These are phyloP conservation scores for Romanogobio albipinnatus DNA, from an alignment of 2,113 vertebrate genomes.

Conservation along the genomic window DNA sequence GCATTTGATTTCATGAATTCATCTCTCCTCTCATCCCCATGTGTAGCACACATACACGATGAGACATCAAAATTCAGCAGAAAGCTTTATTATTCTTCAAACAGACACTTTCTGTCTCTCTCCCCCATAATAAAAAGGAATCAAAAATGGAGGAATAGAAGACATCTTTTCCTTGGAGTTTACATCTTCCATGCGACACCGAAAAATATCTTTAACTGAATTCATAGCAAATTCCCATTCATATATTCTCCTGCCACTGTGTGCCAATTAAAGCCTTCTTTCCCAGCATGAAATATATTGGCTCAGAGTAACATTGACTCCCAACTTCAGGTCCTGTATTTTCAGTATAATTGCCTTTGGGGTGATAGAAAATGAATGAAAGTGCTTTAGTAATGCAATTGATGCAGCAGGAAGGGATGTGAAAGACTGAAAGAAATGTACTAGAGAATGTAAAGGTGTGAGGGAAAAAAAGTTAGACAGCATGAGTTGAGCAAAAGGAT, in stretches of 20 bases:
- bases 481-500: slow-evolving; percentile 26
- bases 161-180: slow-evolving; percentile 51
- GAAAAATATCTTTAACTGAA: slow-evolving; percentile 46
- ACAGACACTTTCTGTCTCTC: slow-evolving; percentile 43
- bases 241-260: slow-evolving; percentile 47
- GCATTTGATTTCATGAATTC: slow-evolving; percentile 55
- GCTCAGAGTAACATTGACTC: slow-evolving; percentile 58
- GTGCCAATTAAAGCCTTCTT: slow-evolving; percentile 61
- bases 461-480: background rate
- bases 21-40: slow-evolving; percentile 27
- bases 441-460: background rate
- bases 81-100: slow-evolving; percentile 51
- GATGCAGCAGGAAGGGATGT: slow-evolving; percentile 40
- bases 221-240: slow-evolving; percentile 58
- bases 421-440: slow-evolving; percentile 33
- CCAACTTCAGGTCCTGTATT: slow-evolving; percentile 55
- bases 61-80: slow-evolving; percentile 41
- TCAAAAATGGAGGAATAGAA: slow-evolving; percentile 42
- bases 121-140: slow-evolving; percentile 44
- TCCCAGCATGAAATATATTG: slow-evolving; percentile 57
- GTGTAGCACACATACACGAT: slow-evolving; percentile 23
- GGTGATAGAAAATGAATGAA: slow-evolving; percentile 51
- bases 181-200: slow-evolving; percentile 52
- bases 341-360: slow-evolving; percentile 62
- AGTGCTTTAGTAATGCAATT: slow-evolving; percentile 44